Evolutionary conservation across 2,888 invertebrate species (phyloP), one percentile per base, ranked within the genome.

Genomic region (Idaea biselata): DNA sequence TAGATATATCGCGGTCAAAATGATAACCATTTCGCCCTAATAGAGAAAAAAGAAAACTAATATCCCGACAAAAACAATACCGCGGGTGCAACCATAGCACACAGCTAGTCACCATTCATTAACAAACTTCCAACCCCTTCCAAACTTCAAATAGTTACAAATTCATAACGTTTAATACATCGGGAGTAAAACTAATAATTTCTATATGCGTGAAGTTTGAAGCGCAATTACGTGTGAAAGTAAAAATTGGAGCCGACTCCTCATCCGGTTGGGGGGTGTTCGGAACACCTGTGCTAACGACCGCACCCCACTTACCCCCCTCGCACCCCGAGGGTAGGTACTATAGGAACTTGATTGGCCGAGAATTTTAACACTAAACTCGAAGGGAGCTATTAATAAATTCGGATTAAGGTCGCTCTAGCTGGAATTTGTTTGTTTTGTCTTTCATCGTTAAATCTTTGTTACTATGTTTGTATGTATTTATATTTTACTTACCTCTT

Each of bases 211-310:
- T 63, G 60, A 55, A 60, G 58, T 58, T 31, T 44, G 54, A 32
- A 58, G 18, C 60, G 58, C 60, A 63, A 64, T 64, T 59, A 61
- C 59, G 64, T 64, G 64, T 59, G 59, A 64, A 64, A 61, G 61
- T 64, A 64, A 64, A 64, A 64, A 64, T 64, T 61, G 61, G 53
- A 44, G 57, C 54, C 61, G 61, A 56, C 64, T 61, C 64, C 64
- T 64, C 3, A 11, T 1, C 3, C 8, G 44, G 44, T 1, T 14
- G 14, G 0, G 44, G 11, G 44, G 44, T 8, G 8, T 8, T 44
- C 14, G 44, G 44, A 8, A 44, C 44, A 44, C 44, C 44, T 44
- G 44, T 14, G 44, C 44, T 44, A 44, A 44, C 44, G 8, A 44
- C 44, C 44, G 44, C 44, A 8, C 44, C 14, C 44, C 44, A 14